Base-by-base conservation (phyloP, 1,140 invertebrate genomes). In the Temnothorax longispinosus region DNA sequence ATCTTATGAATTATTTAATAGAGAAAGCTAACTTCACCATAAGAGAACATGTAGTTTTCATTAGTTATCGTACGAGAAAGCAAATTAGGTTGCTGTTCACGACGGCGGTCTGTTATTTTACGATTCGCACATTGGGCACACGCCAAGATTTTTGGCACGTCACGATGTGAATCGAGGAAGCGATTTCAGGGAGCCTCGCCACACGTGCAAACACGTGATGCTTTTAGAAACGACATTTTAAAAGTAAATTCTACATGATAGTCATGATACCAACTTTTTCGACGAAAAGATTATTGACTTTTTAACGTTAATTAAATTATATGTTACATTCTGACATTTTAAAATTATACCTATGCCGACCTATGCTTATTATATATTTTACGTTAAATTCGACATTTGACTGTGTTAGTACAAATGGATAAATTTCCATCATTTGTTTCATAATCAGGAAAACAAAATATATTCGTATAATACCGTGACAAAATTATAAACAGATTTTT, bases 141-240 rank as follows among this genome's bases (percentile, higher is more conserved):
- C 15, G 92, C 92, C 92, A 93, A 92, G 80, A 89, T 92, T 92
- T 92, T 92, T 88, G 47, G 90, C 82, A 88, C 74, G 56, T 89
- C 86, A 62, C 62, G 35, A n/a, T 52, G 72, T 81, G 85, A 88
- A 90, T 87, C 87, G 69, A 87, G 75, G 75, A 87, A 91, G 64
- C 80, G 35, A 82, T 88, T 77, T 74, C 60, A 77, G 81, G 74
- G 38, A 67, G 15, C 47, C 56, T 35, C 47, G 64, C 44, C 64
- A 80, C 74, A 71, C 54, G 78, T 52, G 44, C 72, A 50, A 71
- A 89, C 86, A 85, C 89, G 88, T 86, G 85, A 69, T 47, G 27
- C 32, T 62, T 86, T 62, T 76, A 87, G 41, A 85, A 74, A 74
- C 10, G 47, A 80, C 18, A 80, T 67, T 80, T 78, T 58, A 84